Base-by-base conservation (phyloP, 2,113 vertebrate species). In the Centropristis striata region DNA sequence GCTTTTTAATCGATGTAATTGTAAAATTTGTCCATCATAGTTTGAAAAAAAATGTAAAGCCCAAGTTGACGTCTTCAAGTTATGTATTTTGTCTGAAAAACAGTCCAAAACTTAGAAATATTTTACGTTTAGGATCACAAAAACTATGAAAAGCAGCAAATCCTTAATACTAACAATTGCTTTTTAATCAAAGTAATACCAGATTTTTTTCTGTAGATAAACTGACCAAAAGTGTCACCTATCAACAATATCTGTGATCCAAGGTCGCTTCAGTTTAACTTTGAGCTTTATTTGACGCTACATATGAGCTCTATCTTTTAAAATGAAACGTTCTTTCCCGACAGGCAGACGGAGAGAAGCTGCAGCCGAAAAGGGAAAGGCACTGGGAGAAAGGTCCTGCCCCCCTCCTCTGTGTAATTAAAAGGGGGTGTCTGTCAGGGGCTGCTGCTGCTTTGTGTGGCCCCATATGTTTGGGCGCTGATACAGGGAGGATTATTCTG, bases 401-500 rank as follows among this genome's bases (percentile, higher is more conserved):
- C 94, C 95, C 94, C 94, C 94, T 93, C 93, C 95, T 96, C 95
- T 93, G 96, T 96, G 96, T 97, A 97, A 98, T 98, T 97, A 97
- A 97, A 97, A 97, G 95, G 96, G 97, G 97, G 96, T 97, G 97
- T 97, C 97, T 97, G 91, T 98, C 97, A 97, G 96, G 96, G 95
- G 95, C 95, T 96, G 96, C 96, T 97, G 96, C 96, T 92, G 95
- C 95, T 93, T 97, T 96, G 97, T 97, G 97, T 95, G 96, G 96
- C 96, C 93, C 97, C 97, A 97, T 98, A 98, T 99, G 98, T 97
- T 98, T 96, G 95, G 95, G 95, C 95, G 93, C 97, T 97, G 97
- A 98, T 99, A 98, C 96, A 96, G 96, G 96, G 96, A 94, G 97
- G 97, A 98, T 98, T 98, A 98, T 96, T 97, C 96, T 97, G 97